Evolutionary conservation across 1,140 invertebrate genomes (phyloP).

Genomic region (Acromyrmex charruanus): DNA sequence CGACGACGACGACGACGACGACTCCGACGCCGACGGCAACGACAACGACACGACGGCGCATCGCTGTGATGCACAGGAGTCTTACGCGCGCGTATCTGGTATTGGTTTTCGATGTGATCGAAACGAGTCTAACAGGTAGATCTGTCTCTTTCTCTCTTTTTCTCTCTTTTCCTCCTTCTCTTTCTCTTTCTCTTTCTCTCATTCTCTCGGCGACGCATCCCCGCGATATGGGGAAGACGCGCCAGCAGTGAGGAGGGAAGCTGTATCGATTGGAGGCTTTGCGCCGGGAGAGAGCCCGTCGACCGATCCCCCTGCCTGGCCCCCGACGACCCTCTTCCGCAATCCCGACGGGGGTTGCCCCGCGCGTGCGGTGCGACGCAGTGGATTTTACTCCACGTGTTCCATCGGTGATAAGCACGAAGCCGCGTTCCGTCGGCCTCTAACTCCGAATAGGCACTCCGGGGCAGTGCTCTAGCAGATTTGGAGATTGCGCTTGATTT

Average conservation of each 20-base stretch:
- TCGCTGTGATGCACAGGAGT: neutral
- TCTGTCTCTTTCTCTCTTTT: constrained; percentile 11
- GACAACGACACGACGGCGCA: neutral
- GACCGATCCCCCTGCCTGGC: constrained; percentile 37
- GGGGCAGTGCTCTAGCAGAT: constrained; percentile 61
- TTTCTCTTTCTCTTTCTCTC: neutral
- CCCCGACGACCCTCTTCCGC: constrained; percentile 54
- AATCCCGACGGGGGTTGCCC: constrained; percentile 32
- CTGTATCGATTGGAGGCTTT: constrained; percentile 82
- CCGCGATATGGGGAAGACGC: constrained; percentile 52
- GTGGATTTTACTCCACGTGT: constrained; percentile 71
- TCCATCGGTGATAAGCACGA: constrained; percentile 65
- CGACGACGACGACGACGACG: neutral
- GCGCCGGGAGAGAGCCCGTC: constrained; percentile 75
- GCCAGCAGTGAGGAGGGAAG: constrained; percentile 72
- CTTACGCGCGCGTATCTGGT: neutral
- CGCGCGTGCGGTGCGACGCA: constrained; percentile 47
- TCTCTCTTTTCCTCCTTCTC: neutral
- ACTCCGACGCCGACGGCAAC: neutral
- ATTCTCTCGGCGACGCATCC: constrained; percentile 43
- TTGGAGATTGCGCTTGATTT: constrained; percentile 70
- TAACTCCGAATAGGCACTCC: constrained; percentile 57
- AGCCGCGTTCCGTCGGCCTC: constrained; percentile 45
- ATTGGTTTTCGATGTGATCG: constrained; percentile 58
- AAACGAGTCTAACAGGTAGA: constrained; percentile 68